Evolutionary conservation across 2,888 invertebrate genomes (phyloP).

Genomic region (Horisme vitalbata): DNA sequence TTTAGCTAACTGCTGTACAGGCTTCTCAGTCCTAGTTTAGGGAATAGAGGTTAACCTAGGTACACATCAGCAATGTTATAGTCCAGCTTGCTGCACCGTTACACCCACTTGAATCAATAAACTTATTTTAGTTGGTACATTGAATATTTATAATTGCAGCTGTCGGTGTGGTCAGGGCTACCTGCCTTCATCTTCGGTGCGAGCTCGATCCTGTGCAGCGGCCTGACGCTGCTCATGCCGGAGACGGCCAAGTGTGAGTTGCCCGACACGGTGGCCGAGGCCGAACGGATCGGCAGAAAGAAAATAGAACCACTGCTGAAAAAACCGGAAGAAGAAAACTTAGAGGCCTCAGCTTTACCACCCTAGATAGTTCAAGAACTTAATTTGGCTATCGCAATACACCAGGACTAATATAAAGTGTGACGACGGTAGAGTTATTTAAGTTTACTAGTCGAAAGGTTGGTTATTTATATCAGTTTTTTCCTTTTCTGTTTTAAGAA

Average conservation of each 20-base stretch:
- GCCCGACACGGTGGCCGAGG: slow-evolving; percentile 77
- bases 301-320: slow-evolving; percentile 15
- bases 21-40: too few species aligned
- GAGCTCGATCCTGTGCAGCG: slow-evolving; percentile 69
- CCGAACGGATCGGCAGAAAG: slow-evolving; percentile 62
- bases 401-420: too few species aligned
- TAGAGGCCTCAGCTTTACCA: slow-evolving; percentile 9
- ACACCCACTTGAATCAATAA: too few species aligned
- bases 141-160: slow-evolving; percentile 47
- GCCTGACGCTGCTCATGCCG: slow-evolving; percentile 72
- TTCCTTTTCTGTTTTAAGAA: background rate
- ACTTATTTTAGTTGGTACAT: too few species aligned
- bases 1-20: too few species aligned
- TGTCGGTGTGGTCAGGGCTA: slow-evolving; percentile 70
- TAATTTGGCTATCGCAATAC: background rate
- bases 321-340: slow-evolving; percentile 17
- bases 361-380: slow-evolving; percentile 8
- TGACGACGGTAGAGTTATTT: too few species aligned
- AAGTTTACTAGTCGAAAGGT: too few species aligned
- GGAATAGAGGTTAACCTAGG: too few species aligned
- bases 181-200: slow-evolving; percentile 77
- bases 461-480: background rate
- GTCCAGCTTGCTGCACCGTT: too few species aligned
- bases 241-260: slow-evolving; percentile 74
- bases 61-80: too few species aligned